These are phyloP conservation scores for Aramus guarauna DNA, from an alignment of 2,113 vertebrate species.

Conservation along the genomic window DNA sequence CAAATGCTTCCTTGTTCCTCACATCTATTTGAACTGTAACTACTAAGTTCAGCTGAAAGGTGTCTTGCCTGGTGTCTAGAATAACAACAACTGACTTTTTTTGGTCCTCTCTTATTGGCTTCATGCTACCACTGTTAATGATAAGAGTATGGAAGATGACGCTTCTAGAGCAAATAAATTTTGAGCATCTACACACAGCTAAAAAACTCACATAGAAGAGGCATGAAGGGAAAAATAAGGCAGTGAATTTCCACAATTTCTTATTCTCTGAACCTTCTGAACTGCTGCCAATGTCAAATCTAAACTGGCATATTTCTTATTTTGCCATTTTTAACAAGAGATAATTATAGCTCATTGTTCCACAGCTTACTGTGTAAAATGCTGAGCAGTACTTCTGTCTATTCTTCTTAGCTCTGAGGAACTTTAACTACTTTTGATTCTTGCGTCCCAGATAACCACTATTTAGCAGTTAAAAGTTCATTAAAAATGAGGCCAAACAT, in stretches of 20 bases:
- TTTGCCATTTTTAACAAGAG: slow-evolving; percentile 22
- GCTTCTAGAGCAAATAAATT: background rate
- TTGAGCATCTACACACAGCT: background rate
- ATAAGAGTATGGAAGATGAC: background rate
- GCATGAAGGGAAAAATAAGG: background rate
- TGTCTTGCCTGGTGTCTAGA: background rate
- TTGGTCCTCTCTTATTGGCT: background rate
- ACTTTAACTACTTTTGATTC: slow-evolving; percentile 37
- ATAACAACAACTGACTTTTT: background rate
- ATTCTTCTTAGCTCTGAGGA: slow-evolving; percentile 22
- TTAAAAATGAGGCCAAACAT: slow-evolving; percentile 34
- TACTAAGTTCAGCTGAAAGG: background rate
- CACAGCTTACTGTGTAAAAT: slow-evolving; percentile 22
- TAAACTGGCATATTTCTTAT: slow-evolving; percentile 35
- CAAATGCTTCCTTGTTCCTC: background rate
- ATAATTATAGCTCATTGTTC: slow-evolving; percentile 57
- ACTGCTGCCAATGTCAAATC: slow-evolving; percentile 1
- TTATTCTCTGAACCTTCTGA: slow-evolving; percentile 6
- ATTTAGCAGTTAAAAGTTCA: slow-evolving; percentile 32
- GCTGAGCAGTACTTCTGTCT: slow-evolving; percentile 40
- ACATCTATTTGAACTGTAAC: background rate
- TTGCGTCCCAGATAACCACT: background rate
- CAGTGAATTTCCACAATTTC: slow-evolving; percentile 25
- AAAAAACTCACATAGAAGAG: background rate
- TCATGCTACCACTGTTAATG: background rate